Conservation (phyloP, 2,888 invertebrate species). For the Philereme transversata region DNA sequence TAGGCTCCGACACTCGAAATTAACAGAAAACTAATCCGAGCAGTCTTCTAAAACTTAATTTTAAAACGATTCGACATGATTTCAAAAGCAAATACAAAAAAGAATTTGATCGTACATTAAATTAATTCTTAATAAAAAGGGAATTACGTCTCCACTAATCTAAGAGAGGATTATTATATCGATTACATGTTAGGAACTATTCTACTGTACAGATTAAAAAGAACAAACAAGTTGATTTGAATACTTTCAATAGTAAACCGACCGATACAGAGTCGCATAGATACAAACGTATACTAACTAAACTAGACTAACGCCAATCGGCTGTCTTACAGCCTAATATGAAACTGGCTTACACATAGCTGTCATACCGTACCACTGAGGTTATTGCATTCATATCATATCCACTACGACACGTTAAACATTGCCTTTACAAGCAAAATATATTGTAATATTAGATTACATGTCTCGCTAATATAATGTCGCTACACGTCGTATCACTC, state of each 20-base stretch:
- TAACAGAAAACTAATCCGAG: constrained; percentile 68
- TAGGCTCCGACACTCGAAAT: constrained; percentile 54
- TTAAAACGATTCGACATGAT: constrained; percentile 55
- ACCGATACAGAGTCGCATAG: constrained; percentile 39
- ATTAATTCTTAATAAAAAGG: constrained; percentile 33
- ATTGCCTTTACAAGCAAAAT: constrained; percentile 71
- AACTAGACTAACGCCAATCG: constrained; percentile 47
- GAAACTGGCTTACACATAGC: constrained; percentile 48
- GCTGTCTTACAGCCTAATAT: constrained; percentile 65
- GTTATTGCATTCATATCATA: constrained; percentile 48
- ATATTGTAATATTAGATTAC: constrained; percentile 53
- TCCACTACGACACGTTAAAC: constrained; percentile 59
- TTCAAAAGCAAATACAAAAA: constrained; percentile 47
- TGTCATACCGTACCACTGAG: constrained; percentile 53
- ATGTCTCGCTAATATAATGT: constrained; percentile 54
- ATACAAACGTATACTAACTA: constrained; percentile 41
- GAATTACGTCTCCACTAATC: constrained; percentile 63
- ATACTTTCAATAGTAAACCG: constrained; percentile 52
- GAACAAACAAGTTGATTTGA: constrained; percentile 64
- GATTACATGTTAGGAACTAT: constrained; percentile 81
- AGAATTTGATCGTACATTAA: constrained; percentile 60
- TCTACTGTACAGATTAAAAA: constrained; percentile 78
- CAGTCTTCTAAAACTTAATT: constrained; percentile 71
- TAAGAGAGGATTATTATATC: constrained; percentile 77
- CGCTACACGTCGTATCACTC: constrained; percentile 77